A percentile compares a stretch with the other conserved stretches of the same genome.
Evolutionary conservation across 2,888 invertebrate genomes (phyloP).

Genomic region (Druceiella hillmani): DNA sequence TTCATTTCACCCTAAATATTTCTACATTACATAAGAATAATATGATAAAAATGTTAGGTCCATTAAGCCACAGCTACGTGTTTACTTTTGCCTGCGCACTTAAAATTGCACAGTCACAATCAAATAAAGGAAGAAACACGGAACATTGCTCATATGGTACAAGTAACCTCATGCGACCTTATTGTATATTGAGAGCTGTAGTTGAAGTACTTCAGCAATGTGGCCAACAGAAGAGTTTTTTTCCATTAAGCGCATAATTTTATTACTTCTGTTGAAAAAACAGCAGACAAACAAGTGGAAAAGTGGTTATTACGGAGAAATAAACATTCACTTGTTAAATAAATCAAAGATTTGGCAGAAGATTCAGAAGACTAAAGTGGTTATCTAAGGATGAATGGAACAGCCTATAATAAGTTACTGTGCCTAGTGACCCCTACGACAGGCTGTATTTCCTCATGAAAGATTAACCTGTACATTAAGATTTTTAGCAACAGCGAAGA

Average conservation of each 20-base stretch:
- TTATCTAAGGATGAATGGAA: conserved; percentile 1
- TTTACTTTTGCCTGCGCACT: not conserved
- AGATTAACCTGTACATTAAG: conserved; percentile 1
- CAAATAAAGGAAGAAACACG: not conserved
- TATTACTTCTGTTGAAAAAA: not conserved
- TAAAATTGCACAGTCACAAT: not conserved
- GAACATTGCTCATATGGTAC: not conserved
- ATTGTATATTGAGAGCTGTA: not conserved
- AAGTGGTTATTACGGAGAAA: conserved; percentile 1
- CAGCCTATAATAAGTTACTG: conserved; percentile 1
- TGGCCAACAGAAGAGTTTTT: conserved; percentile 1
- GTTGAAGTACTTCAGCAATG: no score
- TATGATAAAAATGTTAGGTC: no score
- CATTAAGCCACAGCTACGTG: not conserved
- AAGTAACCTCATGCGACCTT: not conserved
- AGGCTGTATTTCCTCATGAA: conserved; percentile 1
- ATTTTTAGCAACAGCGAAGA: not conserved
- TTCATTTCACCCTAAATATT: no score
- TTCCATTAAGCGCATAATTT: not conserved
- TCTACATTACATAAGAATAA: no score
- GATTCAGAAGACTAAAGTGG: conserved; percentile 1
- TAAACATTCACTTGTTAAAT: not conserved
- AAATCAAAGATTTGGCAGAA: not conserved
- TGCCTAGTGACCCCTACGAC: not conserved
- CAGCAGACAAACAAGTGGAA: conserved; percentile 1